phyloP scores from a whole-genome alignment of 2,797 vertebrate genomes.

The Helarctos malayanus region DNA sequence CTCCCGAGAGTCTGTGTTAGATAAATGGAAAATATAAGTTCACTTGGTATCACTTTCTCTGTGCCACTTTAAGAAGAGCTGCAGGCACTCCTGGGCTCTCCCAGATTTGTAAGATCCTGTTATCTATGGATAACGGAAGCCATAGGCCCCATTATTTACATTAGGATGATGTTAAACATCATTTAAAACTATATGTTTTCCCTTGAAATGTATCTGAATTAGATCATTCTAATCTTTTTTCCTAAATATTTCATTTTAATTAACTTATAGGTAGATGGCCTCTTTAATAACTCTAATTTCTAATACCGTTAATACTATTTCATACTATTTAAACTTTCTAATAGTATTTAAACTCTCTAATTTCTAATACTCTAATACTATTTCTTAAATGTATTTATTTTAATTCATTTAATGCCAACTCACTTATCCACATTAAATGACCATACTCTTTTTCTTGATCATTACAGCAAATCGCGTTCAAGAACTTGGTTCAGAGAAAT shows the following conservation, averaged over 20 bases:
- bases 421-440: conserved; percentile 1
- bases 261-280: background rate
- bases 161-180: background rate
- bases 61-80: background rate
- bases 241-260: conserved; percentile 24
- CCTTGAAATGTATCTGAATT: conserved; percentile 35
- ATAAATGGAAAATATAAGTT: background rate
- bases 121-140: background rate
- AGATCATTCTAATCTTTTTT: background rate
- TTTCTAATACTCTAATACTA: conserved; percentile 6
- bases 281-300: conserved; percentile 49
- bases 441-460: conserved; percentile 49
- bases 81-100: background rate
- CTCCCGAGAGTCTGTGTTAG: background rate
- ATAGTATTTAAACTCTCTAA: background rate
- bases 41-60: background rate
- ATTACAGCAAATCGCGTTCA: conserved; percentile 94
- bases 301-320: background rate
- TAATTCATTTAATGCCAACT: conserved; percentile 46
- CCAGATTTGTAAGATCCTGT: background rate
- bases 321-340: background rate
- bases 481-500: conserved; percentile 95
- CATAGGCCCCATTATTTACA: background rate
- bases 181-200: background rate
- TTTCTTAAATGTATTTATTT: conserved; percentile 10